Base-by-base conservation (phyloP, 2,888 invertebrate genomes). In the Lapara coniferarum region DNA sequence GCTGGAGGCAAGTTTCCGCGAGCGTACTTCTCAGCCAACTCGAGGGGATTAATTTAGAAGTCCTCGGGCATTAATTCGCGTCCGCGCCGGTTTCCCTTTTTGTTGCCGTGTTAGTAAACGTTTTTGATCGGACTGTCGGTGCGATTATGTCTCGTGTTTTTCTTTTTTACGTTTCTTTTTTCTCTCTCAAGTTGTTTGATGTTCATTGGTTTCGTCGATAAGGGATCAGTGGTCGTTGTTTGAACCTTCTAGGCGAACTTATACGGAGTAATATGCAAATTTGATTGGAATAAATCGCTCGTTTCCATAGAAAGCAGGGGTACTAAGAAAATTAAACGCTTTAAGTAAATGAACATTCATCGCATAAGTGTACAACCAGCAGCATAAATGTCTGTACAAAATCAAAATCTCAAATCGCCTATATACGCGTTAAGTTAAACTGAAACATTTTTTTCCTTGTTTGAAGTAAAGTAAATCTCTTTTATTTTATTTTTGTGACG, bases 41-140 rank as follows among this genome's bases (percentile, higher is more conserved):
- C 89, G 78, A 89, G 86, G 87, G 89, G 89, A 89, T 90, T 90
- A 88, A 91, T 91, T 90, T 88, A 80, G 85, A 89, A 87, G 82
- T 90, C 87, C 84, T 82, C 83, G 77, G 83, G 82, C 84, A 84
- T 88, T 91, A 86, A 87, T 88, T 85, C 83, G 77, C 81, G 80
- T 85, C 82, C 78, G 75, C 77, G 82, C 77, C 84, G 82, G 79
- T 85, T 87, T 87, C 86, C 85, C 86, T 87, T 86, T 89, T 89
- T 87, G 89, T 82, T 85, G 85, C 79, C 75, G 80, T 56, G 67
- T 56, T 56, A 49, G 56, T 67, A 67, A 67, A 57, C 49, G 56
- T 67, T 49, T 67, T 63, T 81, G 85, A 86, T 87, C 84, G 83
- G 81, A 80, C 82, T 82, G 83, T 80, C 81, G 80, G 76, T 79